phyloP scores from a whole-genome alignment of 1,140 invertebrate genomes.

The Drosophila trapezifrons region DNA sequence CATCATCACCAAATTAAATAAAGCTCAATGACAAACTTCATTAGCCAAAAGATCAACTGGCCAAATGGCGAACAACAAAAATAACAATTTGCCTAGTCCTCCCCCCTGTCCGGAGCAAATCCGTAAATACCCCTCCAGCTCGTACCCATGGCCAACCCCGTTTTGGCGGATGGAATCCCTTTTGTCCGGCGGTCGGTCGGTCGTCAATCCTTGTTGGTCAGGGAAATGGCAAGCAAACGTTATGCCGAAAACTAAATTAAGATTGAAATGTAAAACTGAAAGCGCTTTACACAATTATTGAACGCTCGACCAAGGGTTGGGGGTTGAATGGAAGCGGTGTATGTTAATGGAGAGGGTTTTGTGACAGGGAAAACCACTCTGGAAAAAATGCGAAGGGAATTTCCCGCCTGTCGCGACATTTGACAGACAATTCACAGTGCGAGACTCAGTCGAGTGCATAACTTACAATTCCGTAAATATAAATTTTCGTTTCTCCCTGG shows the following conservation, averaged over 20 bases:
- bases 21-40: constrained; percentile 83
- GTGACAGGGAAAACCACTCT: constrained; percentile 76
- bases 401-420: constrained; percentile 49
- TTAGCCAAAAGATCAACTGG: constrained; percentile 80
- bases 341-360: background rate
- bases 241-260: constrained; percentile 83
- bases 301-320: constrained; percentile 27
- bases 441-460: constrained; percentile 83
- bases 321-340: no score
- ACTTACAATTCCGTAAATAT: constrained; percentile 84
- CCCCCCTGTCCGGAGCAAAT: background rate
- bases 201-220: constrained; percentile 16
- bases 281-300: constrained; percentile 84
- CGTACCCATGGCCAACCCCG: background rate
- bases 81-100: constrained; percentile 68
- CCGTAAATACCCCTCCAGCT: constrained; percentile 20
- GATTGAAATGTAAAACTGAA: constrained; percentile 84
- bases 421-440: constrained; percentile 41
- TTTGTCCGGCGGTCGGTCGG: constrained; percentile 32
- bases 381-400: constrained; percentile 38
- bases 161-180: constrained; percentile 13
- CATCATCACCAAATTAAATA: constrained; percentile 78
- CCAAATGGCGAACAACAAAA: constrained; percentile 74
- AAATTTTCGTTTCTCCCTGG: constrained; percentile 57
- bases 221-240: constrained; percentile 71